Evolutionary conservation across 2,888 invertebrate species (phyloP).

Genomic region (Eristalinus sepulchralis): DNA sequence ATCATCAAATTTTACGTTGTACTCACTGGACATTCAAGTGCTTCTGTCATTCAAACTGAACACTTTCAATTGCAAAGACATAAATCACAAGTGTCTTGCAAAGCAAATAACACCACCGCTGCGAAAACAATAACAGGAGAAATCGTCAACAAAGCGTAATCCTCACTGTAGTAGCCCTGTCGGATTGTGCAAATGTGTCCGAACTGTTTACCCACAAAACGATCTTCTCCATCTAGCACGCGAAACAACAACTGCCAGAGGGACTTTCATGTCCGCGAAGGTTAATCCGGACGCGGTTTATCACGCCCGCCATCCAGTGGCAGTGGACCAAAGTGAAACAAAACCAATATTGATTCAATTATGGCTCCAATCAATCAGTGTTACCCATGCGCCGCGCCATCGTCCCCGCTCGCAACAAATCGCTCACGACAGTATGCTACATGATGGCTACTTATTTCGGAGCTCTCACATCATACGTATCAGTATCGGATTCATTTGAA

Average conservation of each 20-base stretch:
- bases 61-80: not conserved
- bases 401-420: not conserved
- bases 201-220: not conserved
- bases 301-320: constrained; percentile 10
- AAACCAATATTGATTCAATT: constrained; percentile 28
- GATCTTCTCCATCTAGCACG: not conserved
- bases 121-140: not conserved
- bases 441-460: not conserved
- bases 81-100: not conserved
- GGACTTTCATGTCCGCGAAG: constrained; percentile 5
- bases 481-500: not conserved
- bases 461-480: not conserved
- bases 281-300: constrained; percentile 17
- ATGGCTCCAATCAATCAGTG: constrained; percentile 24
- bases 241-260: not conserved
- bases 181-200: not conserved
- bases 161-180: not conserved
- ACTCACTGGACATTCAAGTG: not conserved
- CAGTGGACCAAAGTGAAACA: constrained; percentile 2
- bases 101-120: not conserved
- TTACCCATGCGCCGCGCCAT: not conserved
- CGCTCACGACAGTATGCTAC: not conserved
- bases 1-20: not conserved
- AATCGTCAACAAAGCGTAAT: not conserved
- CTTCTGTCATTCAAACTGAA: not conserved